Evolutionary conservation across 1,140 invertebrate species (phyloP), one percentile per base, ranked within the genome.

Genomic region (Neodiprion lecontei): DNA sequence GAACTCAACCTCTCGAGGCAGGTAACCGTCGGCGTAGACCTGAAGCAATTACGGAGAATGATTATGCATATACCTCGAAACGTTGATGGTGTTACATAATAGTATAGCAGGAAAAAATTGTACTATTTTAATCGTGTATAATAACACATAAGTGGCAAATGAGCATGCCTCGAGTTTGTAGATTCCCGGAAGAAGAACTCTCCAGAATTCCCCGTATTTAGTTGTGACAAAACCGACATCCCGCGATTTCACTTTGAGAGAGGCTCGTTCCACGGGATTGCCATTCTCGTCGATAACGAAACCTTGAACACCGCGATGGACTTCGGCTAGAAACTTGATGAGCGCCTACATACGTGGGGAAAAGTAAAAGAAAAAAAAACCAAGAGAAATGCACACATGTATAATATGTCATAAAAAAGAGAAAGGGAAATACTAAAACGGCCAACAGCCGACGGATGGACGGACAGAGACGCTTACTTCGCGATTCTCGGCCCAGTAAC

Each of bases 401-500:
- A 65, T 66, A 68, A 67, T 71, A 40, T 5, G 28, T 40, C 53
- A 17, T n/a, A 72, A 69, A 77, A 53, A 28, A 66, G 14, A 28
- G 28, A 75, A 67, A 23, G 28, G 53, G 4, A 61, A 61, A 61
- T 61, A 5, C 28, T 40, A 5, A 40, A 40, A 40, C 28, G 28
- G 28, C 28, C 28, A 67, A 73, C 23, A 28, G 66, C 28, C 53
- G 61, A 70, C 67, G 72, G n/a, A 77, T 28, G 48, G 5, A 40
- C 1, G 28, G 28, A 40, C 5, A 5, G 28, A 40, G 28, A 28
- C 11, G 79, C 89, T 88, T 83, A 96, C 95, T 87, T 94, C 91
- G 89, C 95, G 93, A 88, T 99, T 99, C 79, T 99, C 96, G 76
- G 95, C 91, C 98, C 98, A 99, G 86, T 98, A 98, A 79, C 94